Evolutionary conservation across 2,797 vertebrate genomes (phyloP).

Genomic region (Hylomyscus alleni): DNA sequence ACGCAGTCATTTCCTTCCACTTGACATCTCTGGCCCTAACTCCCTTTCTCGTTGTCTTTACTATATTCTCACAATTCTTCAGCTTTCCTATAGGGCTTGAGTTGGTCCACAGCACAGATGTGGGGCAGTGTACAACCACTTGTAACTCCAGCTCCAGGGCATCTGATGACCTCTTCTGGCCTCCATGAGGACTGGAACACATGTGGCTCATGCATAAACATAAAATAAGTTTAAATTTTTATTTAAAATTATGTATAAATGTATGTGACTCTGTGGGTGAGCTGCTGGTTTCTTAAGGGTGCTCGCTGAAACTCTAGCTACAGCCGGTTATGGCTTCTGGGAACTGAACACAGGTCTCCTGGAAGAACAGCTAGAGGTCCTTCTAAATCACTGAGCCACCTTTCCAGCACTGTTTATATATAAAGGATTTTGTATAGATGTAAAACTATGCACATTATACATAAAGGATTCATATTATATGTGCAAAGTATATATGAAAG

Average conservation of each 20-base stretch:
- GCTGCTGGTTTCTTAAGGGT: neutral
- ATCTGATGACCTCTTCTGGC: neutral
- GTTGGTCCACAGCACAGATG: neutral
- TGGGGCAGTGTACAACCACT: neutral
- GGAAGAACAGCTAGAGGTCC: neutral
- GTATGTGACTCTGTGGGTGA: neutral
- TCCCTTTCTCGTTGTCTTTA: neutral
- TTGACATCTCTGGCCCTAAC: neutral
- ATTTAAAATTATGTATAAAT: neutral
- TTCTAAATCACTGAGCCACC: neutral
- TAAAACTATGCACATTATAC: constrained; percentile 44
- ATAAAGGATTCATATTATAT: neutral
- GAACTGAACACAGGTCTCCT: neutral
- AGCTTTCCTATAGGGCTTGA: neutral
- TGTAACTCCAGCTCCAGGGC: neutral
- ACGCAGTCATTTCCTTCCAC: neutral
- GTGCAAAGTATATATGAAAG: too few species aligned
- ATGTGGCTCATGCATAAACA: neutral
- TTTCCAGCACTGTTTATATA: neutral
- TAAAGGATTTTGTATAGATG: neutral
- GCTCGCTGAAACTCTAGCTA: neutral
- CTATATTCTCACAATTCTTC: neutral
- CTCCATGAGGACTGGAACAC: neutral
- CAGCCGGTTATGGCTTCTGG: neutral
- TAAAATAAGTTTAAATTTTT: neutral